Evolutionary conservation across 2,113 vertebrate genomes (phyloP), one percentile per base, ranked within the genome.

Genomic region (Etheostoma spectabile): DNA sequence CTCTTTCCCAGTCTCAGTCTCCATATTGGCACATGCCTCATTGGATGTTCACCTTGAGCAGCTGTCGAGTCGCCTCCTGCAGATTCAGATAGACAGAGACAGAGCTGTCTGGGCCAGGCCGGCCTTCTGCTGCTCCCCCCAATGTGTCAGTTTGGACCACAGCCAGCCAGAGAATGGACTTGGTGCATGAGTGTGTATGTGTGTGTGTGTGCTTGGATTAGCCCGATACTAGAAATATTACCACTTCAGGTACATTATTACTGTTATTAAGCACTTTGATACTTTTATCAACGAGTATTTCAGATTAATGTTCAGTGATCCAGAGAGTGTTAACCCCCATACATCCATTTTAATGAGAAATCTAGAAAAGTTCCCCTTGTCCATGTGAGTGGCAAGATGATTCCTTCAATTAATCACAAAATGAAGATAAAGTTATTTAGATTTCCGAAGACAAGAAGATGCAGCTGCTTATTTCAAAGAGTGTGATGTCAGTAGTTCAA

Each of bases 1-100:
- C 69, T 88, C 60, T 86, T 72, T 72, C 42, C 33, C 8, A 4
- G 38, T 52, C 62, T 74, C 24, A 0, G 24, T 49, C 74, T 75
- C 55, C 33, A 21, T 65, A 63, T 76, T 80, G 51, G 48, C 88
- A 77, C 82, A 83, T 57, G 82, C 82, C 72, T 86, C 77, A 86
- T 86, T 84, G 65, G 55, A 60, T 27, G 86, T 84, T 89, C 89
- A 88, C 86, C 83, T 86, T 86, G 83, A 87, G 79, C 91, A 90
- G 83, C 86, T 91, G 87, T 86, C 83, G 70, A 80, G 65, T 59
- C 6, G 71, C 63, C 79, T 72, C 91, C 82, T 68, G 80, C 77
- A 80, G 89, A 69, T 30, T 85, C 64, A 77, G 64, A 85, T 42
- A 80, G 82, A 89, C 77, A 65, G 81, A 88, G 86, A 89, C 64